Base-by-base conservation (phyloP, 2,888 invertebrate genomes). In the Diaperis boleti region DNA sequence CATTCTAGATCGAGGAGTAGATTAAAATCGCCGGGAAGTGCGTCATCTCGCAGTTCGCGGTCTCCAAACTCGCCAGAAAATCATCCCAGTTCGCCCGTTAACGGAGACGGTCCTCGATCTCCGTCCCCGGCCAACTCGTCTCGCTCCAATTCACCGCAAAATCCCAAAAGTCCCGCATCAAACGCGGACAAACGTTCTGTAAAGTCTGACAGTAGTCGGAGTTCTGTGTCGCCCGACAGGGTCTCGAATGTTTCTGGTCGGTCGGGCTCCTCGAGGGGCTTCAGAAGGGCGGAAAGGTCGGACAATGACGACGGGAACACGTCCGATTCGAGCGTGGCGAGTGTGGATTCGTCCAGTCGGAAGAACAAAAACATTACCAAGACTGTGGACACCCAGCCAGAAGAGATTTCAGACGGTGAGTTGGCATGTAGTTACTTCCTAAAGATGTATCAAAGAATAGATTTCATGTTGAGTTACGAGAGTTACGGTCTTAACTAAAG, bases 351-450 rank as follows among this genome's bases (percentile, higher is more conserved):
- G 8, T 76, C 75, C 15, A 76, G 77, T 41, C 74, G 78, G 54
- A 79, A 77, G 59, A 76, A 75, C 62, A 78, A 76, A 65, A 77
- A 74, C 69, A 69, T 70, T 52, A 63, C 59, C 39, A 77, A 74
- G 42, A 60, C 65, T 52, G 67, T 67, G 10, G 79, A 81, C 71
- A 76, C 78, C 64, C 80, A 79, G 72, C 78, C 87, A 45, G 88
- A 88, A 79, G 87, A 87, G 80, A 87, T 88, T 74, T 88, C 88
- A 62, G 88, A 88, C 74, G 87, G 87, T 87, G 81, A 22, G 17
- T 35, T 35, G 35, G 15, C 35, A 22, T 4, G n/a, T n/a, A n/a
- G n/a, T n/a, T n/a, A n/a, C n/a, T n/a, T n/a, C n/a, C n/a, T n/a
- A n/a, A n/a, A n/a, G n/a, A n/a, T n/a, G n/a, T n/a, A n/a, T n/a